Conservation (phyloP, 2,888 invertebrate species). For the Galeruca laticollis region DNA sequence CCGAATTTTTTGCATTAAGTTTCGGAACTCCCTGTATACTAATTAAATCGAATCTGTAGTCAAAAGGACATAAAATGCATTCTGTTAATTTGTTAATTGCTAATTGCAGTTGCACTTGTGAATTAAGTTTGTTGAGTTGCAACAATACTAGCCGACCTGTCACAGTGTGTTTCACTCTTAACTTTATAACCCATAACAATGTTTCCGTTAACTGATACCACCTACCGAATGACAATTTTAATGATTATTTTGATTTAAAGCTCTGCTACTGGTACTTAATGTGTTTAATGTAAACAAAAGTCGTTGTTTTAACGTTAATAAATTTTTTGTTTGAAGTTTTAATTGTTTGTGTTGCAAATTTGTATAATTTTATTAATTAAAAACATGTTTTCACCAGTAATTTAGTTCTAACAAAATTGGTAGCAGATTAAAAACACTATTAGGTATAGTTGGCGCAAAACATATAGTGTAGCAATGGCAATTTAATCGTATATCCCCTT, state of each 20-base stretch:
- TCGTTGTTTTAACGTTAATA: no score
- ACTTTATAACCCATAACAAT: constrained; percentile 38
- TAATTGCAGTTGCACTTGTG: constrained; percentile 58
- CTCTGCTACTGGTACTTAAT: background rate
- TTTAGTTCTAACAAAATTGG: no score
- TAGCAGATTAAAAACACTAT: no score
- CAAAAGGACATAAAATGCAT: constrained; percentile 38
- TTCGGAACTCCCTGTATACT: no score
- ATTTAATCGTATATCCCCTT: no score
- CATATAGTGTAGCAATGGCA: no score
- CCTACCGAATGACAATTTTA: constrained; percentile 17
- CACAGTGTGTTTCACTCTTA: constrained; percentile 49
- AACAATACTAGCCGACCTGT: constrained; percentile 47
- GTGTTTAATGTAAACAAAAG: background rate
- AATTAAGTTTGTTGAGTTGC: constrained; percentile 50
- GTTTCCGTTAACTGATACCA: constrained; percentile 16
- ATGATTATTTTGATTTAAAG: constrained; percentile 24
- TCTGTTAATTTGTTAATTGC: constrained; percentile 61
- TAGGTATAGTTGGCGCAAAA: no score
- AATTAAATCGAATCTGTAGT: constrained; percentile 46
- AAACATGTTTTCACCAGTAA: no score
- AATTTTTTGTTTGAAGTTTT: no score
- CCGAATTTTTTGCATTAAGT: no score
- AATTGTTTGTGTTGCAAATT: no score
- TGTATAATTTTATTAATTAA: no score